A percentile compares a stretch with the other conserved stretches of the same genome.
Conservation (phyloP, 2,113 vertebrate species). For the Typhlomys cinereus region DNA sequence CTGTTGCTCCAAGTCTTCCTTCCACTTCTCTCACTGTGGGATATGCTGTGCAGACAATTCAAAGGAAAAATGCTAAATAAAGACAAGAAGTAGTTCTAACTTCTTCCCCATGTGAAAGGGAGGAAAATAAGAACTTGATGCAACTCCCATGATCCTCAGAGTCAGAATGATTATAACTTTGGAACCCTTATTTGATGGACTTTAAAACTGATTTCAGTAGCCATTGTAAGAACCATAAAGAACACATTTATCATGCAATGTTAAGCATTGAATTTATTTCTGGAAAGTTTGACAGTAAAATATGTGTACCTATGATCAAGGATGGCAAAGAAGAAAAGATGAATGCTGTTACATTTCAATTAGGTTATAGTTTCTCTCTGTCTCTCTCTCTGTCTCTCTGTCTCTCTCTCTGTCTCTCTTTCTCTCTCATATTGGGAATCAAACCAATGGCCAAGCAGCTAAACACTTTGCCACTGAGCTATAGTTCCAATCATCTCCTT, state of each 20-base stretch:
- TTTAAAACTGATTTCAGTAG: not conserved
- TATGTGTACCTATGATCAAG: not conserved
- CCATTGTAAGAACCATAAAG: not conserved
- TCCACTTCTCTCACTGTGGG: not conserved
- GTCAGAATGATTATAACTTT: not conserved
- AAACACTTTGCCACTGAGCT: not conserved
- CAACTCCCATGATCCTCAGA: not conserved
- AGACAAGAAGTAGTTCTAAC: not conserved
- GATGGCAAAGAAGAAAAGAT: not conserved
- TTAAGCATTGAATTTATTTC: not conserved
- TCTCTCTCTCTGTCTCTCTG: not conserved
- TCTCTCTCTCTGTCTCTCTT: not conserved
- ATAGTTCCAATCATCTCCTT: not conserved
- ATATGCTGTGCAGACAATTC: not conserved
- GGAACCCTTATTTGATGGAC: not conserved
- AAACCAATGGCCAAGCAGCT: not conserved
- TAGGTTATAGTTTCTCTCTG: not conserved
- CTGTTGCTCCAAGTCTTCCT: not conserved
- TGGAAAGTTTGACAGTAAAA: not conserved
- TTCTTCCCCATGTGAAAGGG: not conserved
- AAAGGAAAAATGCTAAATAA: constrained; percentile 5
- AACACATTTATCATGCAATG: not conserved
- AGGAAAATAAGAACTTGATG: not conserved
- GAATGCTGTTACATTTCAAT: not conserved
- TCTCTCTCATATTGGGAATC: not conserved